Base-by-base conservation (phyloP, 2,113 vertebrate genomes). In the Leucopsar rothschildi region DNA sequence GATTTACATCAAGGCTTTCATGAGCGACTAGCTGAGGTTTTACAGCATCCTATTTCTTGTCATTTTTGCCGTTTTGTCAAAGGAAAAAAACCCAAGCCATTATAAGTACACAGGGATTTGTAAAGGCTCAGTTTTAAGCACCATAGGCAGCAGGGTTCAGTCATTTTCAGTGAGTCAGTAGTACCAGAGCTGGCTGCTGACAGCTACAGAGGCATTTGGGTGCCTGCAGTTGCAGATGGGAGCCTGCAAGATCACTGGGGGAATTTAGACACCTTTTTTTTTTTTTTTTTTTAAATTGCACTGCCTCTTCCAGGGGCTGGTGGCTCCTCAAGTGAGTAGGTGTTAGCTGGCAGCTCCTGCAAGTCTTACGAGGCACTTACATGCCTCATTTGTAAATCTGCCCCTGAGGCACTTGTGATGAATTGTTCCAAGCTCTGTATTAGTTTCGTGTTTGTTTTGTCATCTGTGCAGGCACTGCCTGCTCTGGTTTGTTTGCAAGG, bases 331-430 rank as follows among this genome's bases (percentile, higher is more conserved):
- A 91, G 76, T 9, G 52, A 84, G 84, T 75, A 49, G 90, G 78
- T 93, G 90, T 91, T 44, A 76, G 78, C 73, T 91, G 87, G 65
- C 93, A 87, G 81, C 82, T 91, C 57, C 66, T 37, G 35, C 65
- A n/a, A 71, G 44, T 14, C 81, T 69, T 76, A 18, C 0, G 0
- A 82, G 65, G 73, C 82, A 31, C 70, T 90, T 94, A 53, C 45
- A 75, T 57, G 93, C 87, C 85, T 76, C 70, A 21, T 86, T 96
- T 92, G 81, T 85, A 60, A 75, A 87, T 57, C 49, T 85, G 82
- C 87, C 87, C 93, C 66, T 15, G 15, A 57, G 90, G 92, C 90
- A 19, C 61, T 72, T 1, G 4, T n/a, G 83, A 71, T 69, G 84
- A 53, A 69, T 92, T 64, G 66, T 82, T 82, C 90, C 69, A 50